Conservation (phyloP, 2,888 invertebrate species). For the Maniola hyperantus region DNA sequence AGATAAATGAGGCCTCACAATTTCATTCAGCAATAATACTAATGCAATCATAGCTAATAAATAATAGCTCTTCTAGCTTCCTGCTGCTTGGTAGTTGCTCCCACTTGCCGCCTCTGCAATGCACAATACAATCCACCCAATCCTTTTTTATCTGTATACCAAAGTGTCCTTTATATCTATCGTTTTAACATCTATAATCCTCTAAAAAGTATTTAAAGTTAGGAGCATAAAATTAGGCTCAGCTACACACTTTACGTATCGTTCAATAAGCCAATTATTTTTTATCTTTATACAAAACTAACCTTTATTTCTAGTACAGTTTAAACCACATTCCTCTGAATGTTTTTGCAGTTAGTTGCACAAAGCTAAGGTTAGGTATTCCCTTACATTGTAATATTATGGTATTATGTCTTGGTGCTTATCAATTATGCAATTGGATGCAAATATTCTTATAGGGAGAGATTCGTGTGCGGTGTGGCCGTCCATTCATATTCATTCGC, state of each 20-base stretch:
- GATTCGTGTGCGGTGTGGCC: constrained; percentile 21
- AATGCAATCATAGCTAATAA: constrained; percentile 31
- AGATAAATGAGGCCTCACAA: constrained; percentile 9
- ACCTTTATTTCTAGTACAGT: not conserved
- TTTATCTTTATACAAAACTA: constrained; percentile 12
- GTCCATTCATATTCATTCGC: constrained; percentile 26
- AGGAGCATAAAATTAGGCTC: constrained; percentile 10
- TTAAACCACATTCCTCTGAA: constrained; percentile 11
- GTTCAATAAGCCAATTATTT: not conserved
- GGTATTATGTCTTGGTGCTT: constrained; percentile 32
- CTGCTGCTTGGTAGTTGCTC: constrained; percentile 31
- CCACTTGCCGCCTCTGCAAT: constrained; percentile 36
- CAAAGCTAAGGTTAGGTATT: constrained; percentile 14
- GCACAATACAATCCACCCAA: constrained; percentile 20
- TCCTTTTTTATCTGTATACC: not conserved
- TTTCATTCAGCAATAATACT: constrained; percentile 21
- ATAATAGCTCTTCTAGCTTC: constrained; percentile 33
- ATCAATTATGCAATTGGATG: constrained; percentile 38
- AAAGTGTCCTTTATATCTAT: constrained; percentile 12
- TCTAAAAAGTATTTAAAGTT: not conserved
- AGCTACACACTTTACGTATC: constrained; percentile 1
- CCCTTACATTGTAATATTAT: constrained; percentile 28
- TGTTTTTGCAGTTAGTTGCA: not conserved
- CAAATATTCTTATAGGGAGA: constrained; percentile 27
- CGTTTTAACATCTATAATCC: not conserved